Evolutionary conservation across 2,113 vertebrate species (phyloP).

Genomic region (Triplophysa dalaica): DNA sequence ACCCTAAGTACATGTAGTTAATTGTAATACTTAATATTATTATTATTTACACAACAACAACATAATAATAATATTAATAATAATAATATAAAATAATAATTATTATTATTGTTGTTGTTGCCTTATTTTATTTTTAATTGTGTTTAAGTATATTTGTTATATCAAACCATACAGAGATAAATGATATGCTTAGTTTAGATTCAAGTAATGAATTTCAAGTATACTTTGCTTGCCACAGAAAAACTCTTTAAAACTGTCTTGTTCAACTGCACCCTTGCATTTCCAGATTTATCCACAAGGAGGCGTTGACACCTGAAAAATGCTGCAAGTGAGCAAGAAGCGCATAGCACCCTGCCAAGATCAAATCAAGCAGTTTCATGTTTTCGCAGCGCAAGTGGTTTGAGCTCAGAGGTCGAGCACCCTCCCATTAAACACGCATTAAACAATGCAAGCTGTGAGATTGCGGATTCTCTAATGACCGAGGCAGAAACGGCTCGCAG

Average conservation of each 20-base stretch:
- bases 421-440: neutral
- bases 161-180: too few species aligned
- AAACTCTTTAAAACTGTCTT: neutral
- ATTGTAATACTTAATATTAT: too few species aligned
- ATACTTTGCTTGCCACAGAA: too few species aligned
- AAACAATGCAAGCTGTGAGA: neutral
- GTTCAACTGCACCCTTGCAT: neutral
- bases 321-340: neutral
- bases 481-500: constrained; percentile 55
- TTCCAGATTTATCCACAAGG: constrained; percentile 40
- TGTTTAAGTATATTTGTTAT: too few species aligned
- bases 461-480: neutral
- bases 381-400: neutral
- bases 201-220: too few species aligned
- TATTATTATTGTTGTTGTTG: too few species aligned
- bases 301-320: constrained; percentile 34
- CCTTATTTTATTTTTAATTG: too few species aligned
- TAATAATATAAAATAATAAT: too few species aligned
- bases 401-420: neutral
- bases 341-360: neutral
- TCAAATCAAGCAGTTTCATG: neutral
- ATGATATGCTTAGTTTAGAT: neutral
- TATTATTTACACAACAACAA: too few species aligned
- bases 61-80: too few species aligned
- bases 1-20: too few species aligned